phyloP scores from a whole-genome alignment of 2,888 invertebrate species.

The Polia nebulosa region DNA sequence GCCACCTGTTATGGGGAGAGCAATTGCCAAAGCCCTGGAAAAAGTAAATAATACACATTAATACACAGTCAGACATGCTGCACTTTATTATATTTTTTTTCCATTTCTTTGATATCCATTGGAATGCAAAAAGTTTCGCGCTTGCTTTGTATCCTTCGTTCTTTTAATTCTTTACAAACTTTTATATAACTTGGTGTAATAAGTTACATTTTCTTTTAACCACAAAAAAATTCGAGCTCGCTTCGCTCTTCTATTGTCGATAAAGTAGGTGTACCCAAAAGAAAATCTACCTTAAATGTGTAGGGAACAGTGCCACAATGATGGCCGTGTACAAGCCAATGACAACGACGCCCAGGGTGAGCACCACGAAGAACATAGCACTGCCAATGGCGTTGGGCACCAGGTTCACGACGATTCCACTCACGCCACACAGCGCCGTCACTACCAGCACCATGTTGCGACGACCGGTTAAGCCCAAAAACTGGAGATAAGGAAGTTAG shows the following conservation, averaged over 20 bases:
- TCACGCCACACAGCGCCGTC: slow-evolving; percentile 86
- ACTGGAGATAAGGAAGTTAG: slow-evolving; percentile 47
- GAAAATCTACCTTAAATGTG: slow-evolving; percentile 81
- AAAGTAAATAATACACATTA: neutral
- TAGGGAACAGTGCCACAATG: slow-evolving; percentile 90
- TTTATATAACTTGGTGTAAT: no score
- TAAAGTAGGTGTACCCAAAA: neutral
- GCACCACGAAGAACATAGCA: slow-evolving; percentile 86
- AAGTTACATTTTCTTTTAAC: no score
- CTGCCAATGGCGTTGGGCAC: slow-evolving; percentile 91
- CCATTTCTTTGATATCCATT: no score
- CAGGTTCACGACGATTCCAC: slow-evolving; percentile 91
- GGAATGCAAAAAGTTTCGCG: no score
- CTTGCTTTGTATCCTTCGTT: no score
- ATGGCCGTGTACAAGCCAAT: slow-evolving; percentile 89
- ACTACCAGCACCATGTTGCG: slow-evolving; percentile 86
- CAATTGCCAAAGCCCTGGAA: slow-evolving; percentile 91
- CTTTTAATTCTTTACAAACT: no score
- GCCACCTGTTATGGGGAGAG: slow-evolving; percentile 90
- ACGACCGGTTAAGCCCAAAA: slow-evolving; percentile 84
- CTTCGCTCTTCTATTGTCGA: neutral
- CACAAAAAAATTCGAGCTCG: no score
- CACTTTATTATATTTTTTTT: neutral
- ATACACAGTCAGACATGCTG: neutral
- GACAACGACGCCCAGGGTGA: slow-evolving; percentile 83